Base-by-base conservation (phyloP, 2,113 vertebrate species). In the Pithys albifrons region DNA sequence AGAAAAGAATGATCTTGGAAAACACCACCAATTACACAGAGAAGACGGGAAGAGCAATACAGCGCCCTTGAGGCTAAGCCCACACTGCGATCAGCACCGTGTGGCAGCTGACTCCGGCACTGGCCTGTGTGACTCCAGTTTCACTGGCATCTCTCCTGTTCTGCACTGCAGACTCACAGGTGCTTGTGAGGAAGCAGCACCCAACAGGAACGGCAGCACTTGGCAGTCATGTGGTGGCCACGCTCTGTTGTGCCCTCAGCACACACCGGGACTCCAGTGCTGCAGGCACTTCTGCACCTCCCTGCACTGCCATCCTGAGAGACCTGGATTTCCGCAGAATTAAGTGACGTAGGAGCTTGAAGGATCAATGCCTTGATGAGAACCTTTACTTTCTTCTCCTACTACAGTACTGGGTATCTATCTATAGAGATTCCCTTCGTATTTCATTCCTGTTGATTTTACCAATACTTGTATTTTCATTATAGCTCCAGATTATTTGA, bases 201-300 rank as follows among this genome's bases (percentile, higher is more conserved):
- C 35, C 31, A 16, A 80, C 3, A 39, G 29, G n/a, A 16, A 45
- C 2, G 4, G 61, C 4, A 31, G 6, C 83, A 55, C 18, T 2
- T 4, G 1, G 6, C 52, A 37, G 51, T 0, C 39, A 27, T 41
- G 35, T 0, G 0, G 33, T 31, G 61, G 67, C 62, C 71, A 16
- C 0, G 1, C 65, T 41, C 57, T 19, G 49, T 24, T 7, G 4
- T 6, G 48, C 16, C 4, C 76, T 7, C 2, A 1, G 17, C 4
- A 10, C 0, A 0, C 61, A 28, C 59, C 0, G 1, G 58, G 51
- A 27, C n/a, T 25, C 25, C 57, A 7, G 39, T 3, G 19, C 41
- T 57, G 48, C 33, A 31, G 18, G 25, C 0, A 0, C 2, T 66
- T 35, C 78, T 41, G 71, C 23, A 17, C n/a, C 20, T 11, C 1